These are phyloP conservation scores for Ciconia maguari DNA, from an alignment of 2,113 vertebrate species.

Conservation along the genomic window DNA sequence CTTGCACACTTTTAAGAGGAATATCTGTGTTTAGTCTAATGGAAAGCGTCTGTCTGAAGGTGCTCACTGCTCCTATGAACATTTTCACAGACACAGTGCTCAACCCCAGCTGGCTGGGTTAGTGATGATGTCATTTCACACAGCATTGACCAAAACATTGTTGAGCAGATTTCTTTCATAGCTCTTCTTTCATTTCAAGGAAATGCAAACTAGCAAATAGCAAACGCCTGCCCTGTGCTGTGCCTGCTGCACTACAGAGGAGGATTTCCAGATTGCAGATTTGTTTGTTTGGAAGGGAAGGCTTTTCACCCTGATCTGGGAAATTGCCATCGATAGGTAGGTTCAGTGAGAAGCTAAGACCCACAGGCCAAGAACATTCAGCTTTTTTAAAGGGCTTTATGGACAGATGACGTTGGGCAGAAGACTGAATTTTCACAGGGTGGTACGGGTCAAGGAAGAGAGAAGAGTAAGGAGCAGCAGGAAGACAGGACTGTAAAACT, in stretches of 20 bases:
- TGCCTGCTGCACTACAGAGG: neutral
- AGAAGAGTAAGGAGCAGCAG: neutral
- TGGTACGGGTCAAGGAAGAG: neutral
- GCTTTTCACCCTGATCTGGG: neutral
- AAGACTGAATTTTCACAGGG: neutral
- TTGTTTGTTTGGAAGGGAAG: neutral
- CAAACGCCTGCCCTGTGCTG: neutral
- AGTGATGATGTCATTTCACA: neutral
- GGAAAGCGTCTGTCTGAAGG: constrained; percentile 39
- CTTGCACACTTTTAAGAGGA: constrained; percentile 10
- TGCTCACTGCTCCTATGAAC: neutral
- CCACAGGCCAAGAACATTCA: neutral
- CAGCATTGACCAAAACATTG: neutral
- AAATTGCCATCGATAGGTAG: neutral
- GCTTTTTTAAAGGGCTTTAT: neutral
- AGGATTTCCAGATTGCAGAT: neutral
- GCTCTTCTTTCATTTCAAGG: neutral
- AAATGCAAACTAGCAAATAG: neutral
- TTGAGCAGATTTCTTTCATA: neutral
- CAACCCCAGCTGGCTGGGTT: neutral
- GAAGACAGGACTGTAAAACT: neutral
- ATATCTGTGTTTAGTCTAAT: constrained; percentile 55
- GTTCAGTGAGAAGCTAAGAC: neutral
- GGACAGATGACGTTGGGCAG: neutral
- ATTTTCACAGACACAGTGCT: constrained; percentile 22